Base-by-base conservation (phyloP, 1,140 invertebrate species). In the Zaprionus camerounensis region DNA sequence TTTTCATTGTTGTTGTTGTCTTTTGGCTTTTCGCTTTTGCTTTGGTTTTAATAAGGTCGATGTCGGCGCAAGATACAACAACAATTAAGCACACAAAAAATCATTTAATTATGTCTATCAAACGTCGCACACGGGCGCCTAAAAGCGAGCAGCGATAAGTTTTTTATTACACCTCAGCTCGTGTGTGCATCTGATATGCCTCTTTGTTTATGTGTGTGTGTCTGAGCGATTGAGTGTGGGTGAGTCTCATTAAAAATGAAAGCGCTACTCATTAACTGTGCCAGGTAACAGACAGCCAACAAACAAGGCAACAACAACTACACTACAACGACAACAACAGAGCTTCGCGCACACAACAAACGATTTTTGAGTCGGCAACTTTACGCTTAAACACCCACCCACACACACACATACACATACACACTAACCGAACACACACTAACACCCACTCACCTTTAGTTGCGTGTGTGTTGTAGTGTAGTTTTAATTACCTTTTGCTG, bases 101-200 rank as follows among this genome's bases (percentile, higher is more conserved):
- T 88, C 84, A 87, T 88, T 87, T 87, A 76, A 81, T 84, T 84
- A 80, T 88, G 84, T 87, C 85, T 87, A 80, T 84, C 81, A 87
- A 81, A 81, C 57, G 82, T 66, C 71, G 81, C 62, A 72, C 58
- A 79, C 44, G 55, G 46, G 67, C 69, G 79, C 82, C 82, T 73
- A 76, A 79, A 76, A 86, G 82, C 71, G 70, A 81, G 51, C 74
- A 65, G 68, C 82, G 83, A 86, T 85, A 84, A 80, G 82, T 78
- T 78, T 82, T 84, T 81, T 85, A 84, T 85, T 85, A 85, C 78
- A 85, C 82, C 75, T 81, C 41, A 65, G 20, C 49, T 15, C 53
- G 64, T 9, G 26, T 63, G 72, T 71, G 58, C 49, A 61, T 74
- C 62, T 58, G 71, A 71, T 64, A 71, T 26, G 55, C 13, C 11